Evolutionary conservation across 2,113 vertebrate species (phyloP).

Genomic region (Eupsittula cactorum): DNA sequence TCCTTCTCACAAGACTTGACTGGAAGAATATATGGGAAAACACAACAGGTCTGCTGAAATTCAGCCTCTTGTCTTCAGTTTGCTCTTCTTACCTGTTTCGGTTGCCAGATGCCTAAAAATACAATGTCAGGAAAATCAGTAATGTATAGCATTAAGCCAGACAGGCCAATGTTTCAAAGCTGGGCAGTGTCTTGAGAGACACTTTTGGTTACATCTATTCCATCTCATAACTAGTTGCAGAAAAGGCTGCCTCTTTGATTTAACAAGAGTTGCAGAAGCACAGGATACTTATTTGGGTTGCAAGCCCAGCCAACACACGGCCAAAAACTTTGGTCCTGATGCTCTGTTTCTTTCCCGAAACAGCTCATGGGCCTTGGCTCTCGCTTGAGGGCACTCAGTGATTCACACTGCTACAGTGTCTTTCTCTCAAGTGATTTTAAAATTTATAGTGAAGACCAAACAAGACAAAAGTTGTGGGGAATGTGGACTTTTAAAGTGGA

Average conservation of each 20-base stretch:
- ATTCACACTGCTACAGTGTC: rapidly evolving
- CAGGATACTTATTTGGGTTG: neutral
- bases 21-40: neutral
- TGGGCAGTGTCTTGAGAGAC: rapidly evolving
- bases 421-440: neutral
- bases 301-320: neutral
- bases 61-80: neutral
- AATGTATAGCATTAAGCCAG: neutral
- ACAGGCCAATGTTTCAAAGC: neutral
- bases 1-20: neutral
- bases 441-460: neutral
- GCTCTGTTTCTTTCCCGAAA: neutral
- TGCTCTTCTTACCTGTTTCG: neutral
- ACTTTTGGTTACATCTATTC: neutral
- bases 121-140: neutral
- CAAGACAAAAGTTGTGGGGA: neutral
- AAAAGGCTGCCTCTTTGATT: neutral
- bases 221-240: neutral
- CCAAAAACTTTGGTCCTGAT: neutral
- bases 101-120: neutral
- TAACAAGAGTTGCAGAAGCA: neutral
- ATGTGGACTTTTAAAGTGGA: neutral
- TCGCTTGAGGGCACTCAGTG: rapidly evolving
- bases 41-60: neutral
- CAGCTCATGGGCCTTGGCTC: rapidly evolving